Percentiles rank a stretch among this genome's conserved stretches.
Evolutionary conservation across 2,888 invertebrate species (phyloP).

Genomic region (Athalia cordata): DNA sequence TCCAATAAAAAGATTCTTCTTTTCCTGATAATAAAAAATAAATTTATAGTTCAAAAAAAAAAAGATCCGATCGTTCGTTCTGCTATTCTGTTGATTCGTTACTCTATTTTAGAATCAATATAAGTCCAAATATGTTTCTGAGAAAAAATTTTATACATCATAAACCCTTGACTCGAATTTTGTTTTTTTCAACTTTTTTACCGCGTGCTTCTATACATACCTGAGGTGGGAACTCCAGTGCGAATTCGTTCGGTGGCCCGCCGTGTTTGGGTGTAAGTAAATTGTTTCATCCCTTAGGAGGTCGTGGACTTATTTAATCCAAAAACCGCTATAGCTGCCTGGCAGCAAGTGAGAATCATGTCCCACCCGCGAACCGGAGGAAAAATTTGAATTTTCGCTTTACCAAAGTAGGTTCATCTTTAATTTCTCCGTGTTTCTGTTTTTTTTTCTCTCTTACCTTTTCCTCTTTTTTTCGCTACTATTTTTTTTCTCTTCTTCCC

Average conservation of each 20-base stretch:
- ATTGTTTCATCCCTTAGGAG: constrained; percentile 35
- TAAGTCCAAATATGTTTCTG: too few relatives aligned
- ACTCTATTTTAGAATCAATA: too few relatives aligned
- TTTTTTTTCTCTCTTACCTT: constrained; percentile 60
- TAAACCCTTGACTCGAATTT: too few relatives aligned
- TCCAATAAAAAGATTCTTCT: not conserved
- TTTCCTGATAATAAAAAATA: too few relatives aligned
- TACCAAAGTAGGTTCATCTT: constrained; percentile 72
- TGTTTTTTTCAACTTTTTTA: not conserved
- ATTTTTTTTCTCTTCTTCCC: constrained; percentile 49
- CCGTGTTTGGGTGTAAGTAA: constrained; percentile 23
- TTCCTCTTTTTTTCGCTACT: constrained; percentile 48
- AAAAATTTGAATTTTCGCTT: constrained; percentile 67
- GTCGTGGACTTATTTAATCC: constrained; percentile 38
- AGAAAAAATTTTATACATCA: too few relatives aligned
- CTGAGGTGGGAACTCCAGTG: not conserved
- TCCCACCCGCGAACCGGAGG: constrained; percentile 34
- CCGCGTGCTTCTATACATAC: not conserved
- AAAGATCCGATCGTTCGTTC: too few relatives aligned
- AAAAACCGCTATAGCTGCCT: constrained; percentile 25
- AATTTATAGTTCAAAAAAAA: too few relatives aligned
- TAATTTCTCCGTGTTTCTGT: constrained; percentile 72
- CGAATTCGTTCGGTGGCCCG: constrained; percentile 19
- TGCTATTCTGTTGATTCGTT: too few relatives aligned
- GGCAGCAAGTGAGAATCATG: constrained; percentile 27